Base-by-base conservation (phyloP, 2,113 vertebrate species). In the Apistogramma diplotaenia region DNA sequence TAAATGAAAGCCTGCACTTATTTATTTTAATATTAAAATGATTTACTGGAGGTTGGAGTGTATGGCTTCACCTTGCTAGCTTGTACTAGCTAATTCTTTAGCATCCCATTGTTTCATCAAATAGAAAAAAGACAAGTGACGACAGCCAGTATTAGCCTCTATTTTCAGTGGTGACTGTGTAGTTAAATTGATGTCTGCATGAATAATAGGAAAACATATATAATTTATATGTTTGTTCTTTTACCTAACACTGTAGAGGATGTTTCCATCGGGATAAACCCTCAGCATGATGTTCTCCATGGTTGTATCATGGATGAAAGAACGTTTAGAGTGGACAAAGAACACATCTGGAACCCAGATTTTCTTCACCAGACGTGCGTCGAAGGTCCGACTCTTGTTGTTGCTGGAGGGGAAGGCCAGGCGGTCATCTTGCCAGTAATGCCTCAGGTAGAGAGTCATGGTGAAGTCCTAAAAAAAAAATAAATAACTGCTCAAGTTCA, bases 371-470 rank as follows among this genome's bases (percentile, higher is more conserved):
- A 98, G 91, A 77, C 97, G 96, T 1, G 96, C 95, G 70, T 98
- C 97, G 1, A 98, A 98, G 13, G 97, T 99, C 85, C 97, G 95
- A 18, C 97, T 99, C 94, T 94, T 97, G 90, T 98, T 99, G 93
- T 84, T 97, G 90, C 94, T 96, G 89, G 97, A 98, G 18, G 84
- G 96, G 88, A 99, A 99, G 13, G 96, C 96, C 59, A 98, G 96
- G 0, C 97, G 96, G 78, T 97, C 96, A 27, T 99, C 97, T 93
- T 98, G 97, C 97, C 97, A 99, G 91, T 98, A 98, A 90, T 99
- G 97, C 83, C 96, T 96, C 90, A 99, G 94, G 84, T 99, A 98
- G 43, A 99, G 94, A 78, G 97, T 98, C 96, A 97, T 97, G 31
- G 97, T 97, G 89, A 99, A 98, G 91, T 97, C 97, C 97, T 98